phyloP scores from a whole-genome alignment of 2,888 invertebrate species.

The Himalopsyche anomala region DNA sequence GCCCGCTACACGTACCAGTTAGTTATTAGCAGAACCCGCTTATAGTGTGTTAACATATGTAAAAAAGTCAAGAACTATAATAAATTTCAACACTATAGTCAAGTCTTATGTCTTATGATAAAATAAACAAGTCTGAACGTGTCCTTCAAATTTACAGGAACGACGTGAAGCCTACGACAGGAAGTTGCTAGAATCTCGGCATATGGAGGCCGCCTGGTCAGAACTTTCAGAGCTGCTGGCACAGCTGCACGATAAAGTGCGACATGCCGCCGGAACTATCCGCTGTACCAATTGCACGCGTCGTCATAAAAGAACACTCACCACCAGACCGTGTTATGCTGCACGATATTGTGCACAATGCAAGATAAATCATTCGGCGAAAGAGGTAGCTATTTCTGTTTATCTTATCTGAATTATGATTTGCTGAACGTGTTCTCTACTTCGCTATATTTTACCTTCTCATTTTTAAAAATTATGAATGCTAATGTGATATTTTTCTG shows the following conservation, averaged over 20 bases:
- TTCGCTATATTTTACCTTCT: no score
- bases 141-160: slow-evolving; percentile 75
- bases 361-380: slow-evolving; percentile 92
- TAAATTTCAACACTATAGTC: no score
- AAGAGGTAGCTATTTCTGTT: slow-evolving; percentile 79
- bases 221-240: slow-evolving; percentile 91
- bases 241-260: slow-evolving; percentile 94
- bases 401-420: neutral
- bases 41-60: no score
- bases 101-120: no score
- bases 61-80: no score
- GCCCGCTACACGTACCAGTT: no score
- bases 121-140: no score
- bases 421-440: no score
- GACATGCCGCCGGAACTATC: slow-evolving; percentile 95
- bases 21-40: no score
- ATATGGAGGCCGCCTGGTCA: slow-evolving; percentile 91
- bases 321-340: slow-evolving; percentile 92
- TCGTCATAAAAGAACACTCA: slow-evolving; percentile 90
- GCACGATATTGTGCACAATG: slow-evolving; percentile 94
- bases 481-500: no score
- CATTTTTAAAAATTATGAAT: no score
- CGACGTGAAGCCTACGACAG: slow-evolving; percentile 85
- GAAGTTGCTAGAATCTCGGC: slow-evolving; percentile 84
- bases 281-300: slow-evolving; percentile 95